Evolutionary conservation across 2,888 invertebrate genomes (phyloP).

Genomic region (Drosophila cyrtoloma): DNA sequence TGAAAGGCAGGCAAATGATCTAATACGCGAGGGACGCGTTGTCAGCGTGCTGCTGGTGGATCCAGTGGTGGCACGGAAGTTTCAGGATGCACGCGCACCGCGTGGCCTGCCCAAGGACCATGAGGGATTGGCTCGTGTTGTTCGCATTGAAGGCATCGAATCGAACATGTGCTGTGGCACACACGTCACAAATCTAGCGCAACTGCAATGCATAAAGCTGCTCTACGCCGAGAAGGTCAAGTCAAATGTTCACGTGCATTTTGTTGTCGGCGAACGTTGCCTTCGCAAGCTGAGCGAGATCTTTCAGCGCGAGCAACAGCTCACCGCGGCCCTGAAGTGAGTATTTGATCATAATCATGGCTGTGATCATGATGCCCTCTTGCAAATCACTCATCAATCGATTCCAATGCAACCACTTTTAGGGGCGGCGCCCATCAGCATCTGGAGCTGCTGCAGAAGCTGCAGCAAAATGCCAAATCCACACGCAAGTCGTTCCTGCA

Average conservation of each 20-base stretch:
- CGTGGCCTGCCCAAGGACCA: conserved; percentile 93
- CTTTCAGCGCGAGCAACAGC: conserved; percentile 89
- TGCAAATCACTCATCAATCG: not conserved
- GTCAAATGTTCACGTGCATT: conserved; percentile 88
- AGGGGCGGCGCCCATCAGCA: conserved; percentile 91
- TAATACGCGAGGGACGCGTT: conserved; percentile 87
- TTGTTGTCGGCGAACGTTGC: conserved; percentile 91
- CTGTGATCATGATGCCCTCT: not conserved
- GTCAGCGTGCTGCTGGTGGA: conserved; percentile 88
- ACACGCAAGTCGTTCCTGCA: conserved; percentile 88
- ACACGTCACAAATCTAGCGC: conserved; percentile 91
- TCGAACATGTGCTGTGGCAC: conserved; percentile 95
- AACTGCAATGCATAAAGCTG: conserved; percentile 89
- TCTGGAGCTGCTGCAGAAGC: conserved; percentile 90
- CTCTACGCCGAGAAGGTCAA: conserved; percentile 91
- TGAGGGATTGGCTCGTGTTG: conserved; percentile 90
- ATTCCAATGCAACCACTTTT: conserved; percentile 4
- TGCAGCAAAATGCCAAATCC: conserved; percentile 89
- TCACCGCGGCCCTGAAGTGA: conserved; percentile 91
- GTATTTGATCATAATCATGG: conserved; percentile 60
- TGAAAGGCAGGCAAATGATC: conserved; percentile 89
- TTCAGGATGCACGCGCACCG: conserved; percentile 80
- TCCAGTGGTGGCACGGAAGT: conserved; percentile 87
- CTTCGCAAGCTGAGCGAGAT: conserved; percentile 87
- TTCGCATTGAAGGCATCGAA: conserved; percentile 91